Evolutionary conservation across 2,113 vertebrate genomes (phyloP), one percentile per base, ranked within the genome.

Genomic region (Anarrhichthys ocellatus): DNA sequence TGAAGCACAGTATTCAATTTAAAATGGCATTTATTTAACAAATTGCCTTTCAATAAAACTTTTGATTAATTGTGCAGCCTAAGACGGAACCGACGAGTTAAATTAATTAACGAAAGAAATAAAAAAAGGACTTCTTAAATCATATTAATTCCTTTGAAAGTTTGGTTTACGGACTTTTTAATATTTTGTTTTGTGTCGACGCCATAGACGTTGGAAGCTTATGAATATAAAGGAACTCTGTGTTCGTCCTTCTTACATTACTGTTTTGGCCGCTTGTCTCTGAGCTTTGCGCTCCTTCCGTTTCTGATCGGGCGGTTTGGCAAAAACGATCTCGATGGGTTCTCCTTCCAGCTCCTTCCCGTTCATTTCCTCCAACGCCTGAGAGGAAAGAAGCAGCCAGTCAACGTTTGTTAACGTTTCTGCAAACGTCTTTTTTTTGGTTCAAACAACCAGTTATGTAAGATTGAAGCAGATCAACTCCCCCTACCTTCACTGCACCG

Each of bases 241-340:
- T 29, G 0, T 5, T 5, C 32, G 32, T 34, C 32, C 13, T 38
- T 29, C 97, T 97, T 95, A 99, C 98, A 98, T 97, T 84, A 97
- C 97, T 74, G 97, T 97, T 94, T 99, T 99, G 92, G 97, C 96
- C 34, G 97, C 97, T 95, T 99, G 98, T 84, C 98, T 97, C 94
- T 99, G 98, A 73, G 97, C 97, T 93, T 99, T 99, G 65, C 98
- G 97, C 90, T 99, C 98, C 94, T 99, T 99, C 88, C 97, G 96
- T 88, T 99, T 99, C 95, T 99, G 97, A 95, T 99, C 98, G 13
- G 98, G 98, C 71, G 98, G 98, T 85, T 99, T 99, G 87, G 98
- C 98, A 87, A 99, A 99, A 88, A 99, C 98, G 48, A 99, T 99
- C 95, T 99, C 97, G 72, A 99, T 97, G 73, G 95, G 96, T 90